A percentile compares a stretch with the other conserved stretches of the same genome.
Conservation (phyloP, 1,140 invertebrate species). For the Dinoponera quadriceps region DNA sequence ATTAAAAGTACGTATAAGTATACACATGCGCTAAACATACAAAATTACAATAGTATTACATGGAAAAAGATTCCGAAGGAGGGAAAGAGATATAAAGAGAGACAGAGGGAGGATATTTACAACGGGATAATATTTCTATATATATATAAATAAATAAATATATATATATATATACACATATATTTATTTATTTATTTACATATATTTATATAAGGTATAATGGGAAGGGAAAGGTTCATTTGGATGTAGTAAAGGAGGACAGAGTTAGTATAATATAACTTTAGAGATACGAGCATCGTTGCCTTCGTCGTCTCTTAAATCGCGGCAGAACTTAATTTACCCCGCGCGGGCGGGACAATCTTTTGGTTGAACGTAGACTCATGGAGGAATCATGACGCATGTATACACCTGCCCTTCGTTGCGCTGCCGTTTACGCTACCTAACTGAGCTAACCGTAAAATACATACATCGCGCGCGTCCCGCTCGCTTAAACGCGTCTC, state of each 20-base stretch:
- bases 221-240: slow-evolving; percentile 49
- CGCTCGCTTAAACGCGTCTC: slow-evolving; percentile 40
- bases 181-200: slow-evolving; percentile 45
- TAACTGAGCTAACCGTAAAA: slow-evolving; percentile 74
- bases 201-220: slow-evolving; percentile 40
- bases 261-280: slow-evolving; percentile 65
- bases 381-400: slow-evolving; percentile 72
- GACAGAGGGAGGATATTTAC: slow-evolving; percentile 79
- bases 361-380: slow-evolving; percentile 56
- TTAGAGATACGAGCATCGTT: slow-evolving; percentile 64
- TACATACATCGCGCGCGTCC: slow-evolving; percentile 29
- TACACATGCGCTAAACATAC: slow-evolving; percentile 81
- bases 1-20: slow-evolving; percentile 81
- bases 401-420: slow-evolving; percentile 79
- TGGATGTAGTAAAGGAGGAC: slow-evolving; percentile 52
- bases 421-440: slow-evolving; percentile 76
- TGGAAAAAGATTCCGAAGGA: slow-evolving; percentile 79
- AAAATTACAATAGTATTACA: slow-evolving; percentile 82
- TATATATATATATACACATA: slow-evolving; percentile 45
- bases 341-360: slow-evolving; percentile 17
- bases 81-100: slow-evolving; percentile 65
- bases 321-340: slow-evolving; percentile 24
- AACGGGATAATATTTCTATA: slow-evolving; percentile 70
- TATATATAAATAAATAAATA: slow-evolving; percentile 54
- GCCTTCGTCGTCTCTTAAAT: slow-evolving; percentile 50